Evolutionary conservation across 2,113 vertebrate species (phyloP), one percentile per base, ranked within the genome.

Genomic region (Megaceryle torquata): DNA sequence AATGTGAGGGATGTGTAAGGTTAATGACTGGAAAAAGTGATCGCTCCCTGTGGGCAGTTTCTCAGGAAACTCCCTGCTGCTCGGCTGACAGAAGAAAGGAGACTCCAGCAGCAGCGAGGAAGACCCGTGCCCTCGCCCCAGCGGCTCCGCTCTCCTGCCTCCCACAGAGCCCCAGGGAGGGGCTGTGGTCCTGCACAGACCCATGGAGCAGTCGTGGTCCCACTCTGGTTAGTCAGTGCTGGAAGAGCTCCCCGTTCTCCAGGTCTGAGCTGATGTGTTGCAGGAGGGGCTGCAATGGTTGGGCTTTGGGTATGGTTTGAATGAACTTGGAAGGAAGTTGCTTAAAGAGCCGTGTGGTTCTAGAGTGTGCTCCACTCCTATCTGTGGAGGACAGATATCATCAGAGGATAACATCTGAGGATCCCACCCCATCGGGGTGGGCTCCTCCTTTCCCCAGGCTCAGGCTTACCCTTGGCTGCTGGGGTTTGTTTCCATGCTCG

Each of bases 1-100:
- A 96, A 96, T 83, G 95, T 9, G 86, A 79, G 94, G 95, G 97
- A 97, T 86, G 95, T 82, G 94, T 16, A 37, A 95, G 96, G 96
- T 97, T 97, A 97, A 97, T 96, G 95, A 96, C 96, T 95, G 97
- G 92, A 86, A 95, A 94, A 97, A 97, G 92, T 77, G 89, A 95
- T 95, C 7, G 46, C 95, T 97, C 96, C 96, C 96, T 65, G 91
- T 82, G 96, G 96, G 95, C 94, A 95, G 93, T 91, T 93, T 92
- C 91, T 95, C 86, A 93, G 87, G 60, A 82, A 93, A 53, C 93
- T 93, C 94, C 96, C 97, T 17, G 95, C 95, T 96, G 97, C 76
- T 95, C 33, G 70, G 86, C 89, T 95, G 94, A 79, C 90, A 89
- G 95, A 96, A 96, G 94, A 97, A 97, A 96, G 88, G 89, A 89